Evolutionary conservation across 92 coral and sea anemone species (phyloP), one percentile per base, ranked within the genome.

Genomic region (Zoanthus gigantus): DNA sequence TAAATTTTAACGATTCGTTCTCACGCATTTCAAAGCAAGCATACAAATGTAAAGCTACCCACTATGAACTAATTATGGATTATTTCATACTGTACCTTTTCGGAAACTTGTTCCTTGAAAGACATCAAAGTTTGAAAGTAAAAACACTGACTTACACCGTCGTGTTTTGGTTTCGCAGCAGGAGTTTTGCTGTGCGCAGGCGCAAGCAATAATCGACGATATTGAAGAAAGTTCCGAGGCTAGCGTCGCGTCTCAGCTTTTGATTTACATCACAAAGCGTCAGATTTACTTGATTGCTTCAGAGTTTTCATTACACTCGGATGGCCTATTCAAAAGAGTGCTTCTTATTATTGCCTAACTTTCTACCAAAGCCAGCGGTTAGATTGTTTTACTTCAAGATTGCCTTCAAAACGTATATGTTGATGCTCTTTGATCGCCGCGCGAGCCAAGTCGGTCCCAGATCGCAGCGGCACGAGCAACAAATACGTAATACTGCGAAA

Each of bases 141-240:
- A 91, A 91, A 91, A 88, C 91, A 85, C 84, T 88, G 23, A 48
- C 16, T 79, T 75, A 68, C 48, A 91, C 92, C 98, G 98, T 93
- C 98, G 91, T 94, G 90, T 91, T 95, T 95, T 93, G 96, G 96
- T 93, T 91, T 95, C 96, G 97, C 97, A 52, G 96, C 94, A 89
- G 92, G 96, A 91, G 92, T 78, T 83, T 89, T 30, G 72, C 48
- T 37, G 14, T 92, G 94, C 99, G 99, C 99, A 92, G 95, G 99
- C 98, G 95, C 99, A 88, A 53, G 87, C 96, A 87, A 96, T 93
- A 96, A 94, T 96, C 98, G 99, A 92, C 98, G 95, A 96, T 91
- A 95, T 90, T 92, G 94, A 92, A 92, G 95, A 94, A 93, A 91
- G 98, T 83, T 91, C 91, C 84, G 87, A 71, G 87, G 87, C 74